phyloP scores from a whole-genome alignment of 2,113 vertebrate species.

The Perca schrenkii region DNA sequence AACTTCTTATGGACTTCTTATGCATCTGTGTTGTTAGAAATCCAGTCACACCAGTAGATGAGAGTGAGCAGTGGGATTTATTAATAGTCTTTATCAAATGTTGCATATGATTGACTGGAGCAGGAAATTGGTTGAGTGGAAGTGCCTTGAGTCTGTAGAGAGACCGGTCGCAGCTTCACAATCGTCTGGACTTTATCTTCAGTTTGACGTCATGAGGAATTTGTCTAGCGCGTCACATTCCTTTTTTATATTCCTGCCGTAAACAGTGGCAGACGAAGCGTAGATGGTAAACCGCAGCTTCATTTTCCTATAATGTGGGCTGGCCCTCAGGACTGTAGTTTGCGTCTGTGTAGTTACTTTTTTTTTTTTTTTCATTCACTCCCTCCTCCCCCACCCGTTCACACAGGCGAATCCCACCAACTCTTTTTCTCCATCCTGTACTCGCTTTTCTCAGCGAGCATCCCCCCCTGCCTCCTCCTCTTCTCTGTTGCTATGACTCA shows the following conservation, averaged over 20 bases:
- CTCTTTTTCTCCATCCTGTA: constrained; percentile 47
- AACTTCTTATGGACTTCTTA: not conserved
- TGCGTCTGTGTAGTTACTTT: too few relatives aligned
- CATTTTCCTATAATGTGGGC: not conserved
- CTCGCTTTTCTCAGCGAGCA: constrained; percentile 29
- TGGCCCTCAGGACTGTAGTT: not conserved
- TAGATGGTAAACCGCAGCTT: constrained; percentile 1
- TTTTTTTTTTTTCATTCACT: not conserved
- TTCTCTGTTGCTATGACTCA: constrained; percentile 74
- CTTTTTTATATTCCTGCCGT: not conserved
- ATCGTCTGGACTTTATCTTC: constrained; percentile 29
- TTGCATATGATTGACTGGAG: constrained; percentile 6
- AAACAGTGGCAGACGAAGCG: constrained; percentile 10
- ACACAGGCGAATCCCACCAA: constrained; percentile 48
- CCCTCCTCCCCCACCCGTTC: not conserved
- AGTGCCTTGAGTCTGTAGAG: constrained; percentile 14
- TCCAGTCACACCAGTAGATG: not conserved
- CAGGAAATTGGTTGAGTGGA: constrained; percentile 20
- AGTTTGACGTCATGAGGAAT: constrained; percentile 24
- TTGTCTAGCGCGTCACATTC: not conserved
- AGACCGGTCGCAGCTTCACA: not conserved
- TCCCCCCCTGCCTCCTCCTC: constrained; percentile 10
- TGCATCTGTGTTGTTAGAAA: not conserved
- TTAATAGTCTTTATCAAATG: constrained; percentile 23
- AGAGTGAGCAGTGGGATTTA: not conserved